phyloP scores from a whole-genome alignment of 1,140 invertebrate species.

The Bombus waltoni region DNA sequence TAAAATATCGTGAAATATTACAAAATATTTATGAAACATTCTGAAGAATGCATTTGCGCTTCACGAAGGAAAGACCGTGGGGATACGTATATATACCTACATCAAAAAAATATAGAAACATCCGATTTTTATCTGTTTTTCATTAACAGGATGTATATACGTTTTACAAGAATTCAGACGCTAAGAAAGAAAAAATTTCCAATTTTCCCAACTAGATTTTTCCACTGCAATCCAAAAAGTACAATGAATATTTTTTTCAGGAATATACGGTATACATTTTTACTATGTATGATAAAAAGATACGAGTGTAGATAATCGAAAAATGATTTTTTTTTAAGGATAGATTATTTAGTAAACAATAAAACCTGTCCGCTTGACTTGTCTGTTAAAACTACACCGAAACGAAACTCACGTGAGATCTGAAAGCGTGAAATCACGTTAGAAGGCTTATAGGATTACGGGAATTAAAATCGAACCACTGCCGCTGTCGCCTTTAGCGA shows the following conservation, averaged over 20 bases:
- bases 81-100: too few species aligned
- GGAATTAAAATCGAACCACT: slow-evolving; percentile 73
- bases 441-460: slow-evolving; percentile 75
- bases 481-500: not conserved
- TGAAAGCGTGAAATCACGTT: slow-evolving; percentile 73
- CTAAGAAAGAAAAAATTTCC: not conserved
- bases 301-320: not conserved
- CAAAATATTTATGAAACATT: not conserved
- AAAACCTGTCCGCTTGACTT: not conserved
- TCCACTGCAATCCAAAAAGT: not conserved
- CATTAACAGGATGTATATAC: too few species aligned
- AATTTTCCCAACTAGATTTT: not conserved
- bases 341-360: not conserved
- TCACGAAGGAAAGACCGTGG: too few species aligned
- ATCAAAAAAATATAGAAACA: too few species aligned
- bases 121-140: too few species aligned
- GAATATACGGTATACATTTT: not conserved
- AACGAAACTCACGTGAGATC: slow-evolving; percentile 55
- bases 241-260: not conserved
- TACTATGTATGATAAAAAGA: not conserved
- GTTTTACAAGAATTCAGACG: too few species aligned
- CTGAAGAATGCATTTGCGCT: too few species aligned
- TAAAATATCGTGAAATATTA: too few species aligned
- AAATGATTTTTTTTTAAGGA: not conserved
- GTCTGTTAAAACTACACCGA: not conserved